Evolutionary conservation across 2,113 vertebrate genomes (phyloP).

Genomic region (Rhinolophus ferrumequinum): DNA sequence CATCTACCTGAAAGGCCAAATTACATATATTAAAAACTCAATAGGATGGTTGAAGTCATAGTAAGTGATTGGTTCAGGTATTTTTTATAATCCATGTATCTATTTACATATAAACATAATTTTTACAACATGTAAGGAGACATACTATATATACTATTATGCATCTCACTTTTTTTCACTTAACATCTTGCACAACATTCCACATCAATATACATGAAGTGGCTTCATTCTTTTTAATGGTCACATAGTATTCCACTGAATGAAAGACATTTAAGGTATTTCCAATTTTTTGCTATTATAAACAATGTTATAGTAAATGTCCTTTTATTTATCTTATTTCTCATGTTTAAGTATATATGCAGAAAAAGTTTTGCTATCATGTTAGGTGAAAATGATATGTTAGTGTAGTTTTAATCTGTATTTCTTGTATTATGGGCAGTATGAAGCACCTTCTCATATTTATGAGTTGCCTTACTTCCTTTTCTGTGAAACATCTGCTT

Average conservation of each 20-base stretch:
- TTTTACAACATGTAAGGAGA: not conserved
- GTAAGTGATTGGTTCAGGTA: not conserved
- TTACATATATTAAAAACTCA: not conserved
- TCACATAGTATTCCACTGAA: not conserved
- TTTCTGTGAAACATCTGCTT: constrained; percentile 7
- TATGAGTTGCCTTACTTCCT: not conserved
- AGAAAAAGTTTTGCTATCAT: not conserved
- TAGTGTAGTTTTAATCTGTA: not conserved
- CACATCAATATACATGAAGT: not conserved
- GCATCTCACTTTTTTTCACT: not conserved
- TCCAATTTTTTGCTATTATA: constrained; percentile 22
- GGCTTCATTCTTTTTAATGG: not conserved
- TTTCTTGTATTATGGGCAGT: not conserved
- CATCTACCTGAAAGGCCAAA: not conserved
- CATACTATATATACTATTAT: not conserved
- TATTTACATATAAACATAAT: not conserved
- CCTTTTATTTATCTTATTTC: not conserved
- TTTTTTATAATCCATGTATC: not conserved
- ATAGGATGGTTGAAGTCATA: not conserved
- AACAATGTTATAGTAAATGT: not conserved
- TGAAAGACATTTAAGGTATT: constrained; percentile 4
- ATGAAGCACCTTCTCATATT: not conserved
- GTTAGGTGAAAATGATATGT: not conserved
- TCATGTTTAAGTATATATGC: not conserved
- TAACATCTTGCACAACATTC: not conserved